Percentiles rank a stretch among this genome's conserved stretches.
Conservation (phyloP, 2,888 invertebrate species). For the Brenthis hecate region DNA sequence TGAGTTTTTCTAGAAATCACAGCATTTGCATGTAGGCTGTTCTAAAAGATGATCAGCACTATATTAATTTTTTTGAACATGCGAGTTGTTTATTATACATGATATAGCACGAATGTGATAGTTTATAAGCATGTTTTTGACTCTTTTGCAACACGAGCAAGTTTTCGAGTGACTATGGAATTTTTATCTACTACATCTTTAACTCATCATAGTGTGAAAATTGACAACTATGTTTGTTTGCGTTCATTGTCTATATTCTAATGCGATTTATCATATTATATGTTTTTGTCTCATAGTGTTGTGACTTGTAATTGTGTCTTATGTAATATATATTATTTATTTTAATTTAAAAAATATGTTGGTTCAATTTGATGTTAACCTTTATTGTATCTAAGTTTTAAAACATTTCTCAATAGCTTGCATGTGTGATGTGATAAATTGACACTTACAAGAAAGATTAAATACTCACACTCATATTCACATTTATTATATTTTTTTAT, state of each 20-base stretch:
- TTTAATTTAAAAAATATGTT: not conserved
- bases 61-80: conserved; percentile 26
- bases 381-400: not conserved
- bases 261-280: conserved; percentile 3
- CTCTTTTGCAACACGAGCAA: conserved; percentile 2
- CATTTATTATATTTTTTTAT: too few relatives aligned
- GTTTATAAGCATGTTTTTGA: conserved; percentile 16
- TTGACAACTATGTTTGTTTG: conserved; percentile 7
- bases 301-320: not conserved
- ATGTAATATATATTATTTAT: not conserved
- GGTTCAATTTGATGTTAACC: not conserved
- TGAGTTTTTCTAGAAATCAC: conserved; percentile 29
- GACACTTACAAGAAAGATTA: too few relatives aligned
- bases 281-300: conserved; percentile 11
- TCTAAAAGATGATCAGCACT: conserved; percentile 31
- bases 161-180: not conserved
- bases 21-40: conserved; percentile 43
- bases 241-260: not conserved
- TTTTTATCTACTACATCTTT: not conserved
- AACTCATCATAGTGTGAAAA: conserved; percentile 2
- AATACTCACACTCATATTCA: too few relatives aligned
- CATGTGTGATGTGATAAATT: not conserved
- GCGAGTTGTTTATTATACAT: conserved; percentile 21
- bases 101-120: conserved; percentile 28
- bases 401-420: not conserved